Evolutionary conservation across 2,113 vertebrate species (phyloP).

Genomic region (Amblyornis subalaris): DNA sequence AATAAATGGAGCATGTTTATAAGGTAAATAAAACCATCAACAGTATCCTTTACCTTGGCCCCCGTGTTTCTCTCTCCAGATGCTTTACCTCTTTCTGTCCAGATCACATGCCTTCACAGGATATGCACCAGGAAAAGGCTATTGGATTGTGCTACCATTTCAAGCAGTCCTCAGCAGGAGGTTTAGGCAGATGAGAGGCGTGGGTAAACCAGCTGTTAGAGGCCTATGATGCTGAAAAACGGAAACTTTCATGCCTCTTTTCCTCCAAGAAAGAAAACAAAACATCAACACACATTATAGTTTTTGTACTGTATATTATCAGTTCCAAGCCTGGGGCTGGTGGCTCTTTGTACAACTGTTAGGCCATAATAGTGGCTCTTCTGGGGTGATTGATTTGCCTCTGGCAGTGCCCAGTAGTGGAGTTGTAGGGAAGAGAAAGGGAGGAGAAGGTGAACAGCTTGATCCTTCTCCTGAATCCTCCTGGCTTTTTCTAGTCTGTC

Average conservation of each 20-base stretch:
- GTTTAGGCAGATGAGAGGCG: neutral
- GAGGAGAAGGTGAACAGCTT: neutral
- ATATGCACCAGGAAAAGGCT: neutral
- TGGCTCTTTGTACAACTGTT: neutral
- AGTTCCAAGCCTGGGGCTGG: neutral
- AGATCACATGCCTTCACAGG: neutral
- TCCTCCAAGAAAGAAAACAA: neutral
- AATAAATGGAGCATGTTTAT: neutral
- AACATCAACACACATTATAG: neutral
- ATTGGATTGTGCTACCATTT: neutral
- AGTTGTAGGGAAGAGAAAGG: neutral
- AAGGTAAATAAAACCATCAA: conserved; percentile 9
- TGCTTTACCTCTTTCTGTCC: neutral
- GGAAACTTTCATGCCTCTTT: neutral
- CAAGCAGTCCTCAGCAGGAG: neutral
- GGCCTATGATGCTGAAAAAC: neutral
- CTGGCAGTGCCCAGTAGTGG: neutral
- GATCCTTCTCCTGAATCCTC: neutral
- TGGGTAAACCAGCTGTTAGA: neutral
- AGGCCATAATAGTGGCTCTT: neutral
- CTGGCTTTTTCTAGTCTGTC: neutral
- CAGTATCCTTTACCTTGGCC: neutral
- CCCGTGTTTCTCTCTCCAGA: neutral
- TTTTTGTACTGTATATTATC: neutral
- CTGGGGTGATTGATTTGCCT: neutral